Base-by-base conservation (phyloP, 2,888 invertebrate genomes). In the Anodontia alba region DNA sequence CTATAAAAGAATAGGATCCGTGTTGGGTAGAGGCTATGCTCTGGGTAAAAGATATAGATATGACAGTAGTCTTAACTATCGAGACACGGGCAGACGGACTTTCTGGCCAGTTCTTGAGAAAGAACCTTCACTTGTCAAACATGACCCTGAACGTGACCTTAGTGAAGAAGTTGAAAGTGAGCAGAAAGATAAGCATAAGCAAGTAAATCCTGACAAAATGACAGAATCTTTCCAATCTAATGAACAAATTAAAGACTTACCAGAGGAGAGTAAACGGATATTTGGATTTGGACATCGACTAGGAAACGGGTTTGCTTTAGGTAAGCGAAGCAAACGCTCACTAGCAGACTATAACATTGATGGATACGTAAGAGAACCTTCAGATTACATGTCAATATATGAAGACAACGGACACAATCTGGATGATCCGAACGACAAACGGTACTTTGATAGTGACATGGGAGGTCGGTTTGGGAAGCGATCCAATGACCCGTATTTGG, bases 1-100 rank as follows among this genome's bases (percentile, higher is more conserved):
- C 26, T 49, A 79, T 36, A 74, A 71, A 62, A 69, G 80, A n/a
- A 54, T 23, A 62, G 62, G 23, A 3, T 23, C 62, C 3, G 20
- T 33, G 3, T 3, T 62, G 23, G 62, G 23, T 20, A 62, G 23
- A 33, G 62, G 33, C 1, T 33, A 33, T n/a, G 54, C 54, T n/a
- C 54, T 54, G 5, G 54, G 26, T 12, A 26, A 54, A 26, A 8
- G 23, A 8, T 26, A 26, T 2, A 26, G 23, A 26, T 23, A 12
- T 54, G 23, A 26, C 26, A 26, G 7, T 26, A 8, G 5, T 5
- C 23, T 5, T 8, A 20, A 49, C 5, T 3, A 5, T 20, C 49
- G 5, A 5, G 5, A 5, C 12, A 10, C 17, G 8, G 17, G 5
- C 5, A 54, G 23, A 26, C 23, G 23, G 5, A 7, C 2, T 26